Base-by-base conservation (phyloP, 1,140 invertebrate species). In the Drosophila willistoni region DNA sequence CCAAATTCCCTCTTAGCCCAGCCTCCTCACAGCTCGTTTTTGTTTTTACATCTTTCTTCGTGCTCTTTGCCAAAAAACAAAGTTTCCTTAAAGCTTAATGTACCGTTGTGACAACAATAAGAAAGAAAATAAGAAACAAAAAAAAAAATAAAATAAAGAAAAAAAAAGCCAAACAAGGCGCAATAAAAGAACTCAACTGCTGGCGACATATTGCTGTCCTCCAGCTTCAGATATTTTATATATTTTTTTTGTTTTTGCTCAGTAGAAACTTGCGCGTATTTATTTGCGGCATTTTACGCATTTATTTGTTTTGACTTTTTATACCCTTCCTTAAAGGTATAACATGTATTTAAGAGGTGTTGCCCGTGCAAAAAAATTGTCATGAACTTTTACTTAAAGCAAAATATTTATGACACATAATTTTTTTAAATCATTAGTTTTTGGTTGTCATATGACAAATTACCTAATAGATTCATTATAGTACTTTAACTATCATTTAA, bases 271-370 rank as follows among this genome's bases (percentile, higher is more conserved):
- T 77, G 71, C 66, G 78, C 75, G 78, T 81, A 89, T 90, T 89
- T 89, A 89, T 89, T 89, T 89, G 85, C 85, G 85, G 85, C 85
- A 85, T 89, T 90, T 89, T 89, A 90, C 85, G 85, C 86, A 90
- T 90, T 90, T 90, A 90, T 90, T 90, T 90, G 85, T 90, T 90
- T 90, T 84, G 73, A 89, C 69, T 89, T 78, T 51, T 51, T 5
- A 51, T 51, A 51, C 44, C 10, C 44, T 51, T 17, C 14, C 34
- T 36, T 36, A 36, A 36, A 36, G 34, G 36, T 39, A 39, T 10
- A 0, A 3, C 2, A 39, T 39, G 1, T 39, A 4, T 2, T 1
- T 1, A 3, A 10, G 7, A 34, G 34, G 34, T 34, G 34, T 34
- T 34, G 34, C 0, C 7, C 7, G 9, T 7, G 0, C 2, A 10